phyloP scores from a whole-genome alignment of 2,888 invertebrate genomes.

The Nycteola revayana region DNA sequence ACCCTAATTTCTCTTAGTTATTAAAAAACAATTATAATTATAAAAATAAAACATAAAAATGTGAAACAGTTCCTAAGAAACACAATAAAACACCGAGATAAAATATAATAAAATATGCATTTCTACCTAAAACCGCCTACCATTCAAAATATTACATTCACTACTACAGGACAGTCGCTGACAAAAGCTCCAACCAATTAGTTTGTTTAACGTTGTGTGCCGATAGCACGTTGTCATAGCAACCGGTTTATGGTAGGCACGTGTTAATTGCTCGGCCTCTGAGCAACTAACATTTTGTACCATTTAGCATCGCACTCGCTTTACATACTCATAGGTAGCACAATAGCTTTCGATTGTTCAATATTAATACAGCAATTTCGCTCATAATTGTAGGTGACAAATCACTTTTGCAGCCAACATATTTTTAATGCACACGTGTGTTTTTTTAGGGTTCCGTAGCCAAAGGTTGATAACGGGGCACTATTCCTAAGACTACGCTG shows the following conservation, averaged over 20 bases:
- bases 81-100: no score
- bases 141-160: constrained; percentile 30
- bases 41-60: no score
- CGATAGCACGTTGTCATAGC: constrained; percentile 52
- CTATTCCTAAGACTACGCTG: no score
- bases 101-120: constrained; percentile 37
- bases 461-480: no score
- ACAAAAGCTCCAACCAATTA: constrained; percentile 63
- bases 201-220: constrained; percentile 65
- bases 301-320: constrained; percentile 64
- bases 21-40: no score
- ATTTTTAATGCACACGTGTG: no score
- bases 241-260: constrained; percentile 51
- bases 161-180: constrained; percentile 43
- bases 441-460: no score
- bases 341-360: no score
- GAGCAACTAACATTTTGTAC: constrained; percentile 55
- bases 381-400: constrained; percentile 17
- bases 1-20: no score
- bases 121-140: constrained; percentile 35
- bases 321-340: no score
- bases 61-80: no score
- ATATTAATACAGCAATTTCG: constrained; percentile 22
- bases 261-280: constrained; percentile 61
- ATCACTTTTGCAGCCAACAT: no score